Base-by-base conservation (phyloP, 2,888 invertebrate genomes). In the Sinodicranocentrus sp. region DNA sequence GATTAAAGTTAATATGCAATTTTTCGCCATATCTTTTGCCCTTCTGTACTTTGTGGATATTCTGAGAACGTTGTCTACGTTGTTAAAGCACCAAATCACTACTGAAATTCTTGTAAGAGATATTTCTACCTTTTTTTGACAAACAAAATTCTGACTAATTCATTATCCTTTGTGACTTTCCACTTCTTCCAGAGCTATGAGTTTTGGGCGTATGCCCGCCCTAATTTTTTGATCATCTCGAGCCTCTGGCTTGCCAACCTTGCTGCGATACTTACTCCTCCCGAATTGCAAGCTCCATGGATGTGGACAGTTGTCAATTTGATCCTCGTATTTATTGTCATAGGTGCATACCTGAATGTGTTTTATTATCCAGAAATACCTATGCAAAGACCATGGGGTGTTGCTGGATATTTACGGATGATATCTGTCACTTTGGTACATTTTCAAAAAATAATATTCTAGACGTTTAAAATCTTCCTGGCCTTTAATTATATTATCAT, bases 381-480 rank as follows among this genome's bases (percentile, higher is more conserved):
- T 3, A 13, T 79, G 8, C 3, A 19, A 0, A 43, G 70, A 23
- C 79, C 79, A n/a, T n/a, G 70, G 52, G 79, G 79, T 1, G 3
- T 71, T 23, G 33, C 13, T 0, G 79, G 79, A 0, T 71, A 71
- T 39, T 17, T 28, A 0, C 63, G 25, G 23, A 79, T 79, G 28
- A 21, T 43, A 5, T 15, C 43, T 1, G 61, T 61, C 3, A 61
- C 78, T 10, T 1, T 78, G n/a, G 57, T 57, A 33, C 33, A 33
- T n/a, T n/a, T n/a, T n/a, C n/a, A n/a, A n/a, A n/a, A n/a, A n/a
- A n/a, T n/a, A n/a, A n/a, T n/a, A n/a, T n/a, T n/a, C n/a, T n/a
- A n/a, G n/a, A n/a, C n/a, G n/a, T n/a, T n/a, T n/a, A n/a, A n/a
- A n/a, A n/a, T n/a, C n/a, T n/a, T n/a, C n/a, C n/a, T n/a, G n/a